Evolutionary conservation across 2,113 vertebrate genomes (phyloP).

Genomic region (Mionectes macconnelli): DNA sequence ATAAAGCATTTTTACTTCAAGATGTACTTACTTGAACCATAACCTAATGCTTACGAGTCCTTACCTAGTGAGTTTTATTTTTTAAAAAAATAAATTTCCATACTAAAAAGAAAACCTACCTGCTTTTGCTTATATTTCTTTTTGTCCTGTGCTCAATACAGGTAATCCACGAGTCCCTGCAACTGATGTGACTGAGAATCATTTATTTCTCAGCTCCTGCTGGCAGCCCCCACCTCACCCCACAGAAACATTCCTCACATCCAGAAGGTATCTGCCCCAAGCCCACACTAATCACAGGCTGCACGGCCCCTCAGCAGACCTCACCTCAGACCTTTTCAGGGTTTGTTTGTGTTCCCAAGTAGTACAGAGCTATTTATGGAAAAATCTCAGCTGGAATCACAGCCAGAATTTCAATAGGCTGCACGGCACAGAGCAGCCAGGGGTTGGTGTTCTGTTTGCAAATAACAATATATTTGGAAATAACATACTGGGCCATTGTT

Average conservation of each 20-base stretch:
- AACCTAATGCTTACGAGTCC: not conserved
- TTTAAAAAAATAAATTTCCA: not conserved
- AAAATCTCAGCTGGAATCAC: constrained; percentile 42
- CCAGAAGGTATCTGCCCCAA: not conserved
- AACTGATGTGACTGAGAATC: not conserved
- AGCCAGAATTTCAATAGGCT: constrained; percentile 61
- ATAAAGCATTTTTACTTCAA: not conserved
- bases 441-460: constrained; percentile 43
- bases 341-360: constrained; percentile 22
- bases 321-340: not conserved
- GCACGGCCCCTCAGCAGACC: not conserved
- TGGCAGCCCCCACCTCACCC: not conserved
- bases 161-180: not conserved
- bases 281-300: not conserved
- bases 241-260: not conserved
- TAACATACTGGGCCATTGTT: constrained; percentile 50
- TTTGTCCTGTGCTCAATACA: not conserved
- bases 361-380: constrained; percentile 63
- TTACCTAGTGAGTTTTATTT: not conserved
- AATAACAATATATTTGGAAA: constrained; percentile 63
- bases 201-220: not conserved
- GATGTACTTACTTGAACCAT: not conserved
- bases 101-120: not conserved
- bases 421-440: constrained; percentile 12
- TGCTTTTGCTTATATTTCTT: not conserved